Evolutionary conservation across 2,888 invertebrate genomes (phyloP).

Genomic region (Leptinotarsa juncta): DNA sequence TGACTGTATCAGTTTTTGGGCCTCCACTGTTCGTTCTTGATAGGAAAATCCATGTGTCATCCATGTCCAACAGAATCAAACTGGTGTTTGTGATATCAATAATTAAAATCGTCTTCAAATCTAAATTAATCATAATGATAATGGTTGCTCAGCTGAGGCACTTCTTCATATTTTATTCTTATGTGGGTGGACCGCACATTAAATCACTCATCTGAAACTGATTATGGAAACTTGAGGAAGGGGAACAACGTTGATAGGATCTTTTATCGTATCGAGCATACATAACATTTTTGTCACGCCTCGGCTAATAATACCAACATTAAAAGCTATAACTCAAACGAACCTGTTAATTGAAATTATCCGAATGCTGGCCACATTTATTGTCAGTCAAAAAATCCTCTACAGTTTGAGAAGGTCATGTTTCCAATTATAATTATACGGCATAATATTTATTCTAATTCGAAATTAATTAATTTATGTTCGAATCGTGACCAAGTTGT

Average conservation of each 20-base stretch:
- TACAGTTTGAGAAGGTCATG: slow-evolving; percentile 24
- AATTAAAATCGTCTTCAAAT: neutral
- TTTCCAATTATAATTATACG: slow-evolving; percentile 22
- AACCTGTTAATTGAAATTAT: slow-evolving; percentile 19
- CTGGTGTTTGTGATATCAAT: no score
- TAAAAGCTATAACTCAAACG: slow-evolving; percentile 7
- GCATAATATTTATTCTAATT: slow-evolving; percentile 22
- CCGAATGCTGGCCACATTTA: slow-evolving; percentile 12
- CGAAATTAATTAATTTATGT: slow-evolving; percentile 27
- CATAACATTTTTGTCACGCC: slow-evolving; percentile 15
- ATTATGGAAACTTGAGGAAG: slow-evolving; percentile 10
- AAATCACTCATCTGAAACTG: slow-evolving; percentile 14
- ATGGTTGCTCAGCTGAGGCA: neutral
- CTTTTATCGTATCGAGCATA: slow-evolving; percentile 12
- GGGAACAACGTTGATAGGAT: slow-evolving; percentile 8
- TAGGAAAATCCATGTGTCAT: no score
- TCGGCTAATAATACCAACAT: slow-evolving; percentile 19
- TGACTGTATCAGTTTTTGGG: no score
- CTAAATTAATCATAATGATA: slow-evolving; percentile 1
- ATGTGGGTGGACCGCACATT: slow-evolving; percentile 16
- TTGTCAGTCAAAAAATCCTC: slow-evolving; percentile 17
- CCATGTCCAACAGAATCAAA: no score
- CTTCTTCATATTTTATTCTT: neutral
- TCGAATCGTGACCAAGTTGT: slow-evolving; percentile 20
- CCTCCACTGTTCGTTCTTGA: no score